phyloP scores from a whole-genome alignment of 2,888 invertebrate genomes.

The Flexamia atlantica region DNA sequence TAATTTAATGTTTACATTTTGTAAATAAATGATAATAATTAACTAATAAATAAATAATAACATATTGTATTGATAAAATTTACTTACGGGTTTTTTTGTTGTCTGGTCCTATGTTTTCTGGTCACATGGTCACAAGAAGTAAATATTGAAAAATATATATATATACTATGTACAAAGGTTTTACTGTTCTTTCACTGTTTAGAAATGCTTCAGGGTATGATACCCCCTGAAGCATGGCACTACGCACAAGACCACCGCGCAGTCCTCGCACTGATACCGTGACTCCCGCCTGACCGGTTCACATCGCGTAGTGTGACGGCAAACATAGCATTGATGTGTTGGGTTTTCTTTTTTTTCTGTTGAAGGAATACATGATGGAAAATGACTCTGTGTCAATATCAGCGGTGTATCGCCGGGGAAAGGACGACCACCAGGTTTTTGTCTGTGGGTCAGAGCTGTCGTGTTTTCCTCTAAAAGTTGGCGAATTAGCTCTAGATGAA shows the following conservation, averaged over 20 bases:
- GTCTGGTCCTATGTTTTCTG: too few species aligned
- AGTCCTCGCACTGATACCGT: constrained; percentile 8
- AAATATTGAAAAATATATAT: neutral
- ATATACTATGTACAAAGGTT: constrained; percentile 1
- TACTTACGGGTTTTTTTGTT: too few species aligned
- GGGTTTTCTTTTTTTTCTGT: constrained; percentile 45
- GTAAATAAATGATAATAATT: too few species aligned
- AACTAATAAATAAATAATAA: too few species aligned
- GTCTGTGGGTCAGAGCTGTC: neutral
- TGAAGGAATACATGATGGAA: constrained; percentile 44
- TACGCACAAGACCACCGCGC: neutral
- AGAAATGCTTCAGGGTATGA: constrained; percentile 15
- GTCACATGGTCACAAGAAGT: too few species aligned
- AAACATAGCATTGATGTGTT: constrained; percentile 22
- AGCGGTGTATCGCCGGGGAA: constrained; percentile 34
- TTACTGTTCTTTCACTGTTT: neutral
- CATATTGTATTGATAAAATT: too few species aligned
- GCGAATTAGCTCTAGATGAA: constrained; percentile 16
- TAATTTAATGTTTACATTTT: too few species aligned
- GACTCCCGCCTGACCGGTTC: constrained; percentile 34
- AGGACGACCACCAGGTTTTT: constrained; percentile 36
- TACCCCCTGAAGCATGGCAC: constrained; percentile 27
- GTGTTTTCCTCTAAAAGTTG: constrained; percentile 51
- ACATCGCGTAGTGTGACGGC: constrained; percentile 5
- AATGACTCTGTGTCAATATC: constrained; percentile 50